A percentile compares a stretch with the other conserved stretches of the same genome.
phyloP scores from a whole-genome alignment of 2,888 invertebrate species.

The Rhaphigaster nebulosa region DNA sequence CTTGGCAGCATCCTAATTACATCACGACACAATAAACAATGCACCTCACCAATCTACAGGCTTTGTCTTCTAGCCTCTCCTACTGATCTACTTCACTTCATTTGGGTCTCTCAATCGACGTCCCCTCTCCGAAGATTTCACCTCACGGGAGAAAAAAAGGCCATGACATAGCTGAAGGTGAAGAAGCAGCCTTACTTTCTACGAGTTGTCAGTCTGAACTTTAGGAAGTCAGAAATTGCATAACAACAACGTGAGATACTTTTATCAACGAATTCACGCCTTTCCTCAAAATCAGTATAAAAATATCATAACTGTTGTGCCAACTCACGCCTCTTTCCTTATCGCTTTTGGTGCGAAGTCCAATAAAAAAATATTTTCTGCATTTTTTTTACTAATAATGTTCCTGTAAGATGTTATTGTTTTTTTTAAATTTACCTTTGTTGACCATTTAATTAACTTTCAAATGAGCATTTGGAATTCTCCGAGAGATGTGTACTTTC shows the following conservation, averaged over 20 bases:
- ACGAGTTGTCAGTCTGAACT: slow-evolving; percentile 30
- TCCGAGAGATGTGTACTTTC: too few relatives aligned
- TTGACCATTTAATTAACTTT: too few relatives aligned
- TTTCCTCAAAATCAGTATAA: not conserved
- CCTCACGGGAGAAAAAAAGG: slow-evolving; percentile 6
- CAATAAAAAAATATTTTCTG: too few relatives aligned
- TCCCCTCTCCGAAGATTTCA: not conserved
- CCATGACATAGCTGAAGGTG: slow-evolving; percentile 12
- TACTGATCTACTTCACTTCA: slow-evolving; percentile 33
- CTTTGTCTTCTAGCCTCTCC: slow-evolving; percentile 28
- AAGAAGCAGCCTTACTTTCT: slow-evolving; percentile 31
- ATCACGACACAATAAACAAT: slow-evolving; percentile 38
- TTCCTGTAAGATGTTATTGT: too few relatives aligned
- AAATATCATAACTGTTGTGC: too few relatives aligned
- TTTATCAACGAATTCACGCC: not conserved
- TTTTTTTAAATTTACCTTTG: too few relatives aligned
- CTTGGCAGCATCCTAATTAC: slow-evolving; percentile 16
- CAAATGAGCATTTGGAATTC: too few relatives aligned
- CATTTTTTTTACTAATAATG: too few relatives aligned
- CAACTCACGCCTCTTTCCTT: too few relatives aligned
- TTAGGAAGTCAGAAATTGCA: not conserved
- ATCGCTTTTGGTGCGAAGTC: too few relatives aligned
- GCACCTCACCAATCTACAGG: not conserved
- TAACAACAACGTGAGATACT: not conserved
- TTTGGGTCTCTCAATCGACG: not conserved